Base-by-base conservation (phyloP, 2,888 invertebrate species). In the Sinopyrophorus schimmeli region DNA sequence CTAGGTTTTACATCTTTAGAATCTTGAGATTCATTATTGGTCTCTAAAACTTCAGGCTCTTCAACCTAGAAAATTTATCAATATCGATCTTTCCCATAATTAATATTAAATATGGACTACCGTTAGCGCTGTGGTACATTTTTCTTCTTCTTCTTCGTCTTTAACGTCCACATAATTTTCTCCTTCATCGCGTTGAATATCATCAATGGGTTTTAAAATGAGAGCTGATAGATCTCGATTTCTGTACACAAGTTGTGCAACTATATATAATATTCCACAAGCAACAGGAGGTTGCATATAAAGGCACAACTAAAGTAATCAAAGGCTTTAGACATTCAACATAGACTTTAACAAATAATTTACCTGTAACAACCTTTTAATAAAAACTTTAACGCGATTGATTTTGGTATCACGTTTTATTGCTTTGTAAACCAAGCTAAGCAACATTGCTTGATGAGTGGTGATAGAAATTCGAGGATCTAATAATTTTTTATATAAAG, bases 401-500 rank as follows among this genome's bases (percentile, higher is more conserved):
- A 80, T 68, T 58, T 87, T 84, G 3, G 76, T 76, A 75, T 99
- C 98, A 53, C 81, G 83, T 64, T 85, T 83, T 62, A 97, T 75
- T 26, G 93, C 87, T 69, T 90, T 89, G 74, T 86, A 94, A 11
- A 96, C 73, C 44, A 98, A 80, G 64, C 92, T 93, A 57, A 97
- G 78, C 58, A 96, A 82, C 55, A 93, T 81, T 1, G 92, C 86
- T 31, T 84, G 83, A 63, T 85, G 83, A 0, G 83, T 80, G 0
- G 88, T 84, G 6, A 80, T 80, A 3, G 78, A 76, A 43, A 92
- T 71, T 43, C 87, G 84, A 0, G 89, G 79, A 69, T 91, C 91
- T 0, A 87, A 70, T 44, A 99, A 70, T 69, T 95, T 95, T 12
- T 83, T 82, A 69, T 99, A 99, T 20, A 99, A 79, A 1, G 93